Evolutionary conservation across 2,797 vertebrate species (phyloP).

Genomic region (Paramormyrops hopkinsi): DNA sequence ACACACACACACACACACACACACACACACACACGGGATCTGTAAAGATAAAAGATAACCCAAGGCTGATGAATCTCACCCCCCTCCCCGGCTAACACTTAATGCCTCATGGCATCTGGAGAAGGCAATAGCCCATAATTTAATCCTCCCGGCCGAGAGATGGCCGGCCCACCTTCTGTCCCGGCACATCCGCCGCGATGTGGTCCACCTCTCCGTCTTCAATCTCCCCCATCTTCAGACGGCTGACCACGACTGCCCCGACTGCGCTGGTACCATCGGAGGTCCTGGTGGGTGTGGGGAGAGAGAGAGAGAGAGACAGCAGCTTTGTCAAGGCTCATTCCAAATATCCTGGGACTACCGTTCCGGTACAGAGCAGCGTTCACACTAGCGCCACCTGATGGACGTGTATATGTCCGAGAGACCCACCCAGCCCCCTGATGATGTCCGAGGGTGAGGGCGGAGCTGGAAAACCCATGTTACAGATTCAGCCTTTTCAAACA

Average conservation of each 20-base stretch:
- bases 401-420: constrained; percentile 18
- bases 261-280: constrained; percentile 84
- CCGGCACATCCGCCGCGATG: constrained; percentile 70
- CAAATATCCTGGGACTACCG: neutral
- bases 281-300: constrained; percentile 59
- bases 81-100: constrained; percentile 45
- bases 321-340: neutral
- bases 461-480: constrained; percentile 18
- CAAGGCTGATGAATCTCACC: constrained; percentile 54
- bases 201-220: constrained; percentile 80
- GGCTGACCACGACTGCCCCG: constrained; percentile 82
- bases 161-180: constrained; percentile 73
- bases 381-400: neutral
- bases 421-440: constrained; percentile 24
- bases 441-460: neutral
- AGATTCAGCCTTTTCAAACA: constrained; percentile 42
- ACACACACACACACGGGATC: neutral
- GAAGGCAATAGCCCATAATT: constrained; percentile 39
- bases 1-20: neutral
- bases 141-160: constrained; percentile 32
- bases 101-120: constrained; percentile 47
- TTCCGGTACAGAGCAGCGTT: neutral
- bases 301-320: constrained; percentile 32
- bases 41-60: constrained; percentile 31
- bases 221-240: constrained; percentile 89